Conservation (phyloP, 2,888 invertebrate species). For the Agriopis aurantiaria region DNA sequence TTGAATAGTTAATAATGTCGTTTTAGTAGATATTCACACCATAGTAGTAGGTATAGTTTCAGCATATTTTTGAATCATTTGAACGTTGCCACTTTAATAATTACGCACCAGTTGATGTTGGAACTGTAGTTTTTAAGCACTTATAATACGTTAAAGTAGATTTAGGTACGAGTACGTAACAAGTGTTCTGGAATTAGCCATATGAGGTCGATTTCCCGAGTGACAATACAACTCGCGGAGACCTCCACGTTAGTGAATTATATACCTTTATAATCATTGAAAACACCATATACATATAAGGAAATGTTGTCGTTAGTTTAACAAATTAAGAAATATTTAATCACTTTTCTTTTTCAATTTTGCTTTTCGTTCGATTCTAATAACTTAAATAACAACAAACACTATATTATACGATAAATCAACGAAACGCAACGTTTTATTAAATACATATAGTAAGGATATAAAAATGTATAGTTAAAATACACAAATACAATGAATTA, state of each 20-base stretch:
- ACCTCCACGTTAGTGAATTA: neutral
- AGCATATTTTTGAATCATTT: neutral
- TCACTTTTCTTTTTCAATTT: neutral
- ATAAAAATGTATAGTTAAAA: neutral
- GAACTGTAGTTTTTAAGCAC: constrained; percentile 2
- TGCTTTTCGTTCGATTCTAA: no score
- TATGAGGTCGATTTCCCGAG: neutral
- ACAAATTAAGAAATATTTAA: neutral
- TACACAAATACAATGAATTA: neutral
- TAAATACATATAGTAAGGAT: neutral
- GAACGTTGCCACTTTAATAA: neutral
- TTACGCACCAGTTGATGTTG: constrained; percentile 3
- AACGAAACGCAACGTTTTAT: constrained; percentile 11
- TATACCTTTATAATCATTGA: neutral
- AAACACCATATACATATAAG: neutral
- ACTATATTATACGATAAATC: constrained; percentile 9
- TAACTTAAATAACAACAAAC: neutral
- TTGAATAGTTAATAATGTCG: constrained; percentile 9
- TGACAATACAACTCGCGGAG: neutral
- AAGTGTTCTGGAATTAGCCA: constrained; percentile 5
- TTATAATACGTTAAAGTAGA: neutral
- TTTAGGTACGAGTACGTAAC: constrained; percentile 7
- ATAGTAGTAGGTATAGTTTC: constrained; percentile 6
- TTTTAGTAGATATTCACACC: constrained; percentile 4
- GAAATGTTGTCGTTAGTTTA: neutral